Base-by-base conservation (phyloP, 2,888 invertebrate species). In the Drosophila eohydei region DNA sequence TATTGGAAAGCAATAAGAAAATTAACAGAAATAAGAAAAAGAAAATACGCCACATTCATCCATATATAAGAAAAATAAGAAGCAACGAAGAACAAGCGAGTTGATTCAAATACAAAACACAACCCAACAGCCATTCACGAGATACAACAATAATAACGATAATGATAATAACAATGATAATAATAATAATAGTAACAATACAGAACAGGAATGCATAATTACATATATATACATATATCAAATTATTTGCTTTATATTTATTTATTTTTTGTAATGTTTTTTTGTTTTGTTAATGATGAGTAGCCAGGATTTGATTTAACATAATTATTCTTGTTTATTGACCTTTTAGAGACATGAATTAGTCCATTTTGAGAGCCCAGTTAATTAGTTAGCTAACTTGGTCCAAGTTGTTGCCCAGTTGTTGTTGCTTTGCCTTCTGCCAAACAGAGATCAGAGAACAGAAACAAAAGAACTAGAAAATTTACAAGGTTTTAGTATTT, bases 21-120 rank as follows among this genome's bases (percentile, higher is more conserved):
- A 12, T 40, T 16, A 8, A 30, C 58, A 26, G 48, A 16, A 38
- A 55, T 8, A 55, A 57, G 38, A 73, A 88, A 74, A 88, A 84
- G 69, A 77, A 75, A 81, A 78, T 56, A 62, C 69, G 83, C 89
- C 83, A 86, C 89, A 83, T 87, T 83, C 83, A 83, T 83, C 83
- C 83, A 83, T 89, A 83, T 71, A 32, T 43, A 21, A 62, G 66
- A 68, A 14, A 38, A 38, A n/a, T 0, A 3, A 38, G 11, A 34
- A n/a, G 12, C 21, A 11, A 43, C 16, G 34, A 16, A 40, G 30
- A 71, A 60, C 60, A 59, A 46, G 7, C 5, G 30, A 43, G 21
- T 55, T 46, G 60, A 67, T 63, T 67, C 28, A 74, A 56, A 54
- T 59, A 50, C 76, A 54, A n/a, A 61, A 66, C 44, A 52, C 36